A percentile compares a stretch with the other conserved stretches of the same genome.
These are phyloP conservation scores for Tipula confusa DNA, from an alignment of 2,888 invertebrate genomes.

Conservation along the genomic window DNA sequence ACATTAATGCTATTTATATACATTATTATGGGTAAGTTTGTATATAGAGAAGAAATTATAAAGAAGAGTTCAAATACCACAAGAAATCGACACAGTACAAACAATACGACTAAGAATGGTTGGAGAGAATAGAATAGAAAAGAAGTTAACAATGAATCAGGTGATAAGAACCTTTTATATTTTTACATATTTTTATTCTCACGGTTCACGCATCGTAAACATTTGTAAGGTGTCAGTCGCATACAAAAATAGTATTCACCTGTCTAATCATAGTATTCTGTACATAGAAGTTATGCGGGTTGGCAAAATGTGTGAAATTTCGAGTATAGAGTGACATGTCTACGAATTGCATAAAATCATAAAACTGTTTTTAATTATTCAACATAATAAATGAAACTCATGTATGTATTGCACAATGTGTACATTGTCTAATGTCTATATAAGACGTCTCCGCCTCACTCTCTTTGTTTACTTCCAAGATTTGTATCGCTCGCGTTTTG, in stretches of 20 bases:
- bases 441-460: neutral
- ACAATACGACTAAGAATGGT: neutral
- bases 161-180: neutral
- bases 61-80: constrained; percentile 20
- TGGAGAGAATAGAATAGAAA: neutral
- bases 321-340: neutral
- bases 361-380: neutral
- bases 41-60: neutral
- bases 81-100: neutral
- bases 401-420: neutral
- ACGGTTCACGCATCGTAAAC: neutral
- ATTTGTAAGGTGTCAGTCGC: neutral
- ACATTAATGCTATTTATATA: constrained; percentile 13
- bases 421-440: too few relatives aligned
- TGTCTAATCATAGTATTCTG: neutral
- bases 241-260: neutral
- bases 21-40: neutral
- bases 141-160: neutral
- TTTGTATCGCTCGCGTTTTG: neutral
- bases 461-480: neutral
- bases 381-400: neutral
- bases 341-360: too few relatives aligned
- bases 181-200: neutral
- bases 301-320: neutral
- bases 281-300: too few relatives aligned